Evolutionary conservation across 2,888 invertebrate species (phyloP), one percentile per base, ranked within the genome.

Genomic region (Thalpophila matura): DNA sequence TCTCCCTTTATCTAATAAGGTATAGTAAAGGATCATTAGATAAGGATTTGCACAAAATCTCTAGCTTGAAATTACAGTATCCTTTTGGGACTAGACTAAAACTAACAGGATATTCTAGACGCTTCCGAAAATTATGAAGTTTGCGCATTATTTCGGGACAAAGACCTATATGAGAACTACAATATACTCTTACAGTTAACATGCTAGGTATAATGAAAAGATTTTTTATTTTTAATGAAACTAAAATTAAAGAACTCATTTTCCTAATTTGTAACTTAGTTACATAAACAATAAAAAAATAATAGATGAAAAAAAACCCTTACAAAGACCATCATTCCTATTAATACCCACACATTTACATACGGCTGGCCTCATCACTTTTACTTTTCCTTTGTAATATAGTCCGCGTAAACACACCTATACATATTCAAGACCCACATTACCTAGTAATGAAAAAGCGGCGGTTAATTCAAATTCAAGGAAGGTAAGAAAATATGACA

Each of bases 351-450:
- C 58, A 35, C 45, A 38, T 65, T 24, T 59, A 45, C 65, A 66
- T 67, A 38, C 6, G 7, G 31, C 18, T 7, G 22, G 51, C 46
- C 50, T 51, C 51, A 47, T 67, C 31, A 51, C 33, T 35, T 67
- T 46, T 58, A 45, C 24, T 46, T 38, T 35, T 31, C 2, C 43
- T 29, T 33, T n/a, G n/a, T 54, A 20, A 35, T 31, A 18, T 26
- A 46, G 49, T 49, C 50, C 20, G 35, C 26, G 51, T 42, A 86
- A 84, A 85, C 82, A 82, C 74, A 78, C 70, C 75, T 81, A 90
- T 91, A 88, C 88, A 90, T 89, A 91, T 91, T 88, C 89, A 90
- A 76, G 79, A 80, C 83, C 55, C 60, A 71, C 82, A 81, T 88
- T 84, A 74, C 77, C 83, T 70, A 65, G 80, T 88, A 88, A 91